phyloP scores from a whole-genome alignment of 2,888 invertebrate species.

The Baccha elongata region DNA sequence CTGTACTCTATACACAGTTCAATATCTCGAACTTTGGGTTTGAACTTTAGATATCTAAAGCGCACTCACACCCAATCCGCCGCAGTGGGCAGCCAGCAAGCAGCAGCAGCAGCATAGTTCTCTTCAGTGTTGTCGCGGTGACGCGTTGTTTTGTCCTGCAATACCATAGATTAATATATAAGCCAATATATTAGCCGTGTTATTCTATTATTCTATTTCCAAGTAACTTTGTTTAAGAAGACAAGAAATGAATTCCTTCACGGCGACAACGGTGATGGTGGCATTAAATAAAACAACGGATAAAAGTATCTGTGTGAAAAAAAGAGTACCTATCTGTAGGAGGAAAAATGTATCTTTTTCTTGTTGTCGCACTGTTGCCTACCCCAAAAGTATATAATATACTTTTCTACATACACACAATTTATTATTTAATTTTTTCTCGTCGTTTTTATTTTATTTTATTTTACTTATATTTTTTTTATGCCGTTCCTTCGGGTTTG shows the following conservation, averaged over 20 bases:
- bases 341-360: slow-evolving; percentile 74
- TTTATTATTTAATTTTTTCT: slow-evolving; percentile 73
- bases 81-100: slow-evolving; percentile 57
- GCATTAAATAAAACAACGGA: slow-evolving; percentile 65
- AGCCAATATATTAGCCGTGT: slow-evolving; percentile 30
- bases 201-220: slow-evolving; percentile 56
- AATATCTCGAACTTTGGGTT: slow-evolving; percentile 72
- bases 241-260: slow-evolving; percentile 65
- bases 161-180: slow-evolving; percentile 40
- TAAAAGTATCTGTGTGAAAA: slow-evolving; percentile 59
- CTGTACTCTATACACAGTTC: slow-evolving; percentile 62
- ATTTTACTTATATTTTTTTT: slow-evolving; percentile 40
- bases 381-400: slow-evolving; percentile 74
- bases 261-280: slow-evolving; percentile 10
- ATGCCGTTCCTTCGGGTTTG: slow-evolving; percentile 66
- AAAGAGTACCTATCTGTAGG: slow-evolving; percentile 70
- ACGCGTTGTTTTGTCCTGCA: slow-evolving; percentile 49
- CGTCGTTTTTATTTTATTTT: slow-evolving; percentile 17
- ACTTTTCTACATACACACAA: slow-evolving; percentile 72
- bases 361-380: slow-evolving; percentile 73
- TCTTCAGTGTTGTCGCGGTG: slow-evolving; percentile 63
- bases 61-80: slow-evolving; percentile 70
- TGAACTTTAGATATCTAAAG: slow-evolving; percentile 71
- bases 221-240: slow-evolving; percentile 40
- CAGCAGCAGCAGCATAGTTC: slow-evolving; percentile 63